Evolutionary conservation across 2,113 vertebrate species (phyloP).

Genomic region (Uria aalge): DNA sequence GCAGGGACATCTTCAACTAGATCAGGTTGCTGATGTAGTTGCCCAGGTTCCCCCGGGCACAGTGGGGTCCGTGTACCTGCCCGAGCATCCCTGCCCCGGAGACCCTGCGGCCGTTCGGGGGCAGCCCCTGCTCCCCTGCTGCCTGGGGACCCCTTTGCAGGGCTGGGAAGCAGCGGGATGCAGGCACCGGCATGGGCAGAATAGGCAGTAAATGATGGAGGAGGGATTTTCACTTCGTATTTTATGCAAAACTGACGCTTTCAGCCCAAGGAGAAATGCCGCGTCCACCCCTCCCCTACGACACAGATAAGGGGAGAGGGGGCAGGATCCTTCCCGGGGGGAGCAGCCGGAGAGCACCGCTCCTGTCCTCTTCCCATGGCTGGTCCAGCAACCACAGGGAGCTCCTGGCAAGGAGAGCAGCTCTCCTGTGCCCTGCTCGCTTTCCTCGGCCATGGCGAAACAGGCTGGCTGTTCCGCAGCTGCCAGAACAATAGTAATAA

Average conservation of each 20-base stretch:
- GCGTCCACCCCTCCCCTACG: background rate
- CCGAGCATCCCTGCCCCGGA: background rate
- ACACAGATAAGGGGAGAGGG: background rate
- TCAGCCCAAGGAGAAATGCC: background rate
- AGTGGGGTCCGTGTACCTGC: rapidly evolving
- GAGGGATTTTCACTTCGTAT: background rate
- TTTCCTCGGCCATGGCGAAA: background rate
- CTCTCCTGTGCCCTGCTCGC: background rate
- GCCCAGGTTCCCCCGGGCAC: background rate
- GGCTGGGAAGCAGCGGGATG: background rate
- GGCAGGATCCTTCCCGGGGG: background rate
- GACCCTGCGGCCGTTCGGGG: background rate
- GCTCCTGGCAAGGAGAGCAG: background rate
- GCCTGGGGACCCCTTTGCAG: background rate
- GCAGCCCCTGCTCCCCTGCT: background rate
- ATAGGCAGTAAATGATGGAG: background rate
- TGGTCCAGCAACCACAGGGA: background rate
- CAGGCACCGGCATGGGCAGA: background rate
- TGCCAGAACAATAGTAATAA: constrained; percentile 46
- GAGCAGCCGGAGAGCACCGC: rapidly evolving
- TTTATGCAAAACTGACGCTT: background rate
- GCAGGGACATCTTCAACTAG: too few species aligned
- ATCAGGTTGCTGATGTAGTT: too few species aligned
- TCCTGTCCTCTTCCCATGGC: rapidly evolving
- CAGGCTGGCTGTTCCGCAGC: constrained; percentile 15